Conservation (phyloP, 1,140 invertebrate species). For the Microplitis demolitor region DNA sequence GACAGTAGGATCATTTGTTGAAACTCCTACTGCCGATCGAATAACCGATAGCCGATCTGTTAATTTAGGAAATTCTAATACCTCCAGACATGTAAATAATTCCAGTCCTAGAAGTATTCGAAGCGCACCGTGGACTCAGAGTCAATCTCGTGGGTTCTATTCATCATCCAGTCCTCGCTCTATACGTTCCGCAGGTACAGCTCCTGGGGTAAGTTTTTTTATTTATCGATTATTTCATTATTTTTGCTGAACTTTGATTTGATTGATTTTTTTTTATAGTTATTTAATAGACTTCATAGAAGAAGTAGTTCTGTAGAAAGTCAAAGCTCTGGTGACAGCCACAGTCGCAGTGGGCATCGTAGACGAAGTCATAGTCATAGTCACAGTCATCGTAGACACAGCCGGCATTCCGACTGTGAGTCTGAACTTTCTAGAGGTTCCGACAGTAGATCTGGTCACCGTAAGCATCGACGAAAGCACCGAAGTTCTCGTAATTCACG, state of each 20-base stretch:
- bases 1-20: constrained; percentile 56
- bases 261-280: constrained; percentile 40
- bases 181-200: constrained; percentile 67
- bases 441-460: constrained; percentile 70
- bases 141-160: constrained; percentile 73
- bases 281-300: constrained; percentile 60
- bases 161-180: constrained; percentile 69
- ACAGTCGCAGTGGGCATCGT: constrained; percentile 56
- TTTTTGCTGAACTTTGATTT: background rate
- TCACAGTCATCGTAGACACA: constrained; percentile 74
- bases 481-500: constrained; percentile 61
- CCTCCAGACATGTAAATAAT: constrained; percentile 45
- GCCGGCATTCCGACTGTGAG: constrained; percentile 84
- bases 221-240: background rate
- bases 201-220: constrained; percentile 50
- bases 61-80: constrained; percentile 36
- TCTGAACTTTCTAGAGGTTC: constrained; percentile 85
- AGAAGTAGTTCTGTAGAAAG: constrained; percentile 77
- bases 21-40: constrained; percentile 42
- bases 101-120: constrained; percentile 70
- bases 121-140: constrained; percentile 81
- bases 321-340: constrained; percentile 72
- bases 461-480: constrained; percentile 72
- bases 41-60: constrained; percentile 25
- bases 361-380: constrained; percentile 60